Conservation (phyloP, 2,113 vertebrate species). For the Neotoma lepida region DNA sequence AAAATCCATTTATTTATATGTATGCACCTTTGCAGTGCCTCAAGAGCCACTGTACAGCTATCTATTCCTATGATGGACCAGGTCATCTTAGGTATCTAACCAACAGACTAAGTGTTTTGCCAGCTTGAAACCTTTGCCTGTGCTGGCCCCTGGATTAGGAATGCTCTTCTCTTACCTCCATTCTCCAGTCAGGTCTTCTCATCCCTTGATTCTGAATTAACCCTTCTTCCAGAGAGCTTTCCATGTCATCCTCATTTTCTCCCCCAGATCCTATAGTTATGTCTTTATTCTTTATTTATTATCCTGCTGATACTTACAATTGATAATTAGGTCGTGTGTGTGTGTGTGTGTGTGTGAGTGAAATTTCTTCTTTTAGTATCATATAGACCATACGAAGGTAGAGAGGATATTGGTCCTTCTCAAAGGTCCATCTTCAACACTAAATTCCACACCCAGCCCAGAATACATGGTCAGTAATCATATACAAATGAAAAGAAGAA, state of each 20-base stretch:
- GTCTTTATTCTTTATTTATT: not conserved
- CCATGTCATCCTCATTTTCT: not conserved
- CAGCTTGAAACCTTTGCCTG: not conserved
- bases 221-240: not conserved
- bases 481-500: not conserved
- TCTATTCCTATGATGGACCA: not conserved
- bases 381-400: not conserved
- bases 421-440: not conserved
- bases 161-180: not conserved
- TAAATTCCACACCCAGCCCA: not conserved
- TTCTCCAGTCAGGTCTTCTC: not conserved
- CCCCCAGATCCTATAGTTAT: not conserved
- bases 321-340: not conserved
- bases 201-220: not conserved
- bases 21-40: not conserved
- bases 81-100: not conserved
- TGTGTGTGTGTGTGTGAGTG: not conserved
- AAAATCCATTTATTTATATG: not conserved
- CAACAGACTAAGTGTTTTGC: not conserved
- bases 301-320: not conserved
- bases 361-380: not conserved
- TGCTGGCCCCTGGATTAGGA: no score
- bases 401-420: not conserved
- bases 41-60: not conserved
- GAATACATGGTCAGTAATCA: not conserved